These are phyloP conservation scores for Holothuria leucospilota DNA, from an alignment of 53 echinoderm and acorn worm genomes.

Conservation along the genomic window DNA sequence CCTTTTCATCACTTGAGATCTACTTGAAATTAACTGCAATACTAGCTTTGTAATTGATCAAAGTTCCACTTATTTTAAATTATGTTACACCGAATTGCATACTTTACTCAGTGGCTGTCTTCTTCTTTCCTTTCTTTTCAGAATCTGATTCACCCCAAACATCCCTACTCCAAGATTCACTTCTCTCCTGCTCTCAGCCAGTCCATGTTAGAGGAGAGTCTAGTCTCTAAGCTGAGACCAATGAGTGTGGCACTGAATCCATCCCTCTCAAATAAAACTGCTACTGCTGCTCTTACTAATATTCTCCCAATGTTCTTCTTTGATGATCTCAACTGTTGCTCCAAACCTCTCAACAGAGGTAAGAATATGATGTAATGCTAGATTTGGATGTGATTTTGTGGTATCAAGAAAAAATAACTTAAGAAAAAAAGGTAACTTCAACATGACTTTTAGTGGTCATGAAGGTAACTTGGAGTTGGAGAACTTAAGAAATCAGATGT, in stretches of 20 bases:
- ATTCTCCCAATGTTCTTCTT: constrained; percentile 78
- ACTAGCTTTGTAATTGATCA: no score
- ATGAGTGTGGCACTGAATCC: constrained; percentile 72
- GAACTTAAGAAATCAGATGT: no score
- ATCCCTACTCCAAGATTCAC: constrained; percentile 78
- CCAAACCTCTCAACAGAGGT: constrained; percentile 73
- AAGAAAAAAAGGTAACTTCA: no score
- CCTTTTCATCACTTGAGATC: no score
- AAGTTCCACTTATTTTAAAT: no score
- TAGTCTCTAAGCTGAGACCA: constrained; percentile 79
- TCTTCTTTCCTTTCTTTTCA: constrained; percentile 21
- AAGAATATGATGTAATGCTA: neutral
- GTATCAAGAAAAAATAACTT: no score
- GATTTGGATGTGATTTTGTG: no score
- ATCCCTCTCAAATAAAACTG: neutral
- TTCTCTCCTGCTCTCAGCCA: constrained; percentile 72
- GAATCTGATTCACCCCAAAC: constrained; percentile 95
- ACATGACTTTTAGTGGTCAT: no score
- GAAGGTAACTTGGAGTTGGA: no score
- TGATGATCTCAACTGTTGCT: constrained; percentile 83
- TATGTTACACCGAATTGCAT: no score
- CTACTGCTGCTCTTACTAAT: neutral
- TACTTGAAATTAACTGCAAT: no score
- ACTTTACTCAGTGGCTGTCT: neutral
- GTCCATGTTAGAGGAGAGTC: constrained; percentile 68